phyloP scores from a whole-genome alignment of 2,888 invertebrate genomes.

The Dryadula phaetusa region DNA sequence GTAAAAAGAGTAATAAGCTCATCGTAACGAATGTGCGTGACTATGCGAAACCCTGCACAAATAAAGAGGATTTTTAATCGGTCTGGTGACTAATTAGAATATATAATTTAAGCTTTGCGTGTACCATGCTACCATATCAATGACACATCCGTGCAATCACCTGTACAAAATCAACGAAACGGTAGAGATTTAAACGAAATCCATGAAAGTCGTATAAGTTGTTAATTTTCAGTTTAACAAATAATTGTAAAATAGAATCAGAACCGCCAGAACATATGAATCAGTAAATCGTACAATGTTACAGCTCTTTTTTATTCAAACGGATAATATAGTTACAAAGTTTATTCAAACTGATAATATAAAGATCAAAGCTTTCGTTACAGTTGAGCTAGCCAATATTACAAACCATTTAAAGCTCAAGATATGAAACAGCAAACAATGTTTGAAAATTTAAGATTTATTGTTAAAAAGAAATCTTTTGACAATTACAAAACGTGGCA shows the following conservation, averaged over 20 bases:
- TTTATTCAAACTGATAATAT: background rate
- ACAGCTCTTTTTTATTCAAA: background rate
- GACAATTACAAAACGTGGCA: background rate
- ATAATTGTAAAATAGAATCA: background rate
- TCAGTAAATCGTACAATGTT: background rate
- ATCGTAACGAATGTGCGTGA: slow-evolving; percentile 35
- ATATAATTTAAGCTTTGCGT: slow-evolving; percentile 36
- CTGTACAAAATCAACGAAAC: slow-evolving; percentile 25
- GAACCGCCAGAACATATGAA: background rate
- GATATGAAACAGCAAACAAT: background rate
- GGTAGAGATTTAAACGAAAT: background rate
- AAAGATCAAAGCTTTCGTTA: background rate
- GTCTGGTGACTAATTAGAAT: slow-evolving; percentile 39
- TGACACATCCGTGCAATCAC: slow-evolving; percentile 32
- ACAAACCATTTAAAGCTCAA: background rate
- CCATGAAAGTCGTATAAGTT: background rate
- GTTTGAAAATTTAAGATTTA: background rate
- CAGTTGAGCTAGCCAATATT: background rate
- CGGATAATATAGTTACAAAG: background rate
- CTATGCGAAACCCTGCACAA: slow-evolving; percentile 38
- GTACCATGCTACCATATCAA: slow-evolving; percentile 34
- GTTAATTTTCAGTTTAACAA: background rate
- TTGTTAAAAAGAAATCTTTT: background rate
- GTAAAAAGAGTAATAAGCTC: slow-evolving; percentile 22
- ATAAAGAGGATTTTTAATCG: slow-evolving; percentile 42